Percentiles rank a stretch among this genome's conserved stretches.
Evolutionary conservation across 2,797 vertebrate species (phyloP).

Genomic region (Syndactyla subalaris): DNA sequence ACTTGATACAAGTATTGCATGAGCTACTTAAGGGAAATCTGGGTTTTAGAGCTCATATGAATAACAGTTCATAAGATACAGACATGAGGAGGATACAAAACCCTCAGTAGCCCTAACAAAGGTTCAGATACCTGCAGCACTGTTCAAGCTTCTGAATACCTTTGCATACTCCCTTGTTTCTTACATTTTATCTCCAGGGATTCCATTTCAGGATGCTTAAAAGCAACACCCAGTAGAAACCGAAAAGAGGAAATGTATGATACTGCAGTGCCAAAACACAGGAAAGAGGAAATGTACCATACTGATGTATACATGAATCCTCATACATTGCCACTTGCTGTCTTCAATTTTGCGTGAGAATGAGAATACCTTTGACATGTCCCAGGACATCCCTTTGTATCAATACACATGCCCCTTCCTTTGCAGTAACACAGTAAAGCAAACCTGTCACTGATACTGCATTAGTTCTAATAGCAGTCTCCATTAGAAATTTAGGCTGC

Average conservation of each 20-base stretch:
- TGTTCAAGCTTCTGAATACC: not conserved
- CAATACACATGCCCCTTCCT: not conserved
- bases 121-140: not conserved
- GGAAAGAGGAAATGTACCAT: not conserved
- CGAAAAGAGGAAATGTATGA: not conserved
- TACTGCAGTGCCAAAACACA: not conserved
- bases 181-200: not conserved
- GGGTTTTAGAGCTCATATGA: not conserved
- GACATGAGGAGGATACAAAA: not conserved
- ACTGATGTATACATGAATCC: not conserved
- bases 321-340: not conserved
- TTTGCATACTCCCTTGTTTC: not conserved
- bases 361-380: not conserved
- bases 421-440: accelerated
- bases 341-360: not conserved
- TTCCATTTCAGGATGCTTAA: not conserved
- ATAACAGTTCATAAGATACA: not conserved
- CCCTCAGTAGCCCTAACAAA: not conserved
- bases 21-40: not conserved
- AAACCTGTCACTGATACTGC: not conserved
- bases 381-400: not conserved
- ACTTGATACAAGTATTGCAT: not conserved
- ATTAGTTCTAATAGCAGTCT: not conserved
- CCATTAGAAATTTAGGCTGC: not conserved
- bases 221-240: not conserved